Conservation (phyloP, 2,888 invertebrate species). For the Temnothorax unifasciatus region DNA sequence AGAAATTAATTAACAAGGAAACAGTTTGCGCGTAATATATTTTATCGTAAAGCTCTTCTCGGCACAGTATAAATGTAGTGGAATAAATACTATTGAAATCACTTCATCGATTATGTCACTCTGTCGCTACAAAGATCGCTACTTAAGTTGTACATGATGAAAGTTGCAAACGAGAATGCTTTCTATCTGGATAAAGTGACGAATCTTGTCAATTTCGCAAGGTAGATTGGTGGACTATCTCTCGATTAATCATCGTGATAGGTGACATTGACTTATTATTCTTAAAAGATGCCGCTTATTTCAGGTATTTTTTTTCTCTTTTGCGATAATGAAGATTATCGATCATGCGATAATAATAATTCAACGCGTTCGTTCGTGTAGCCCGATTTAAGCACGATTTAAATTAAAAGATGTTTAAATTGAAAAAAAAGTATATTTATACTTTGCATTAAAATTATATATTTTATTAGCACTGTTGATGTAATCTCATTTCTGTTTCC, state of each 20-base stretch:
- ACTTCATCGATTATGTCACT: neutral
- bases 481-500: neutral
- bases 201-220: constrained; percentile 46
- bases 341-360: constrained; percentile 31
- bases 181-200: constrained; percentile 37
- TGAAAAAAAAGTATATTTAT: neutral
- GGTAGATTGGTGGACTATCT: constrained; percentile 30
- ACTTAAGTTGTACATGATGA: constrained; percentile 48
- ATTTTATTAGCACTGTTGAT: neutral
- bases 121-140: constrained; percentile 42
- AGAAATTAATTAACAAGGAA: constrained; percentile 7
- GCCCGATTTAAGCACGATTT: neutral
- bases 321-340: constrained; percentile 47
- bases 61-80: neutral
- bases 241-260: constrained; percentile 44
- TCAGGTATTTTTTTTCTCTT: constrained; percentile 24
- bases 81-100: neutral
- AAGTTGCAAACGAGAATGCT: constrained; percentile 35
- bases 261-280: constrained; percentile 21
- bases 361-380: neutral
- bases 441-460: neutral
- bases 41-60: neutral
- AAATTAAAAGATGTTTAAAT: neutral
- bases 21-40: neutral
- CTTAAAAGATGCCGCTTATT: constrained; percentile 9